Conservation (phyloP, 1,140 invertebrate species). For the Panulirus ornatus region DNA sequence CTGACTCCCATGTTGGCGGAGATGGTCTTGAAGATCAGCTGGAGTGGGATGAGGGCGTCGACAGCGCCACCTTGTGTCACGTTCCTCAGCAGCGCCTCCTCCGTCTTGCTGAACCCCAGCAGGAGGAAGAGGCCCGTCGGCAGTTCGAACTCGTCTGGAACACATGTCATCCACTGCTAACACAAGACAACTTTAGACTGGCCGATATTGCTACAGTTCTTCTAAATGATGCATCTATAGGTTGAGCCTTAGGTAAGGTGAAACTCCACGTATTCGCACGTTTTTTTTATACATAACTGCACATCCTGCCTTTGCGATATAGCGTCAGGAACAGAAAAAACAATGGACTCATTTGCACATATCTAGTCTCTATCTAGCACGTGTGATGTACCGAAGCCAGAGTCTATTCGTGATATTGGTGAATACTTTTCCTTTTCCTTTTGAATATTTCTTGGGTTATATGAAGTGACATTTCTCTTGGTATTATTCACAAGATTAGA, state of each 20-base stretch:
- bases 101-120: slow-evolving; percentile 59
- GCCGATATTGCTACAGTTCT: not conserved
- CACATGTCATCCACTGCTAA: not conserved
- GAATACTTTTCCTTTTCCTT: no score
- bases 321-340: not conserved
- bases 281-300: not conserved
- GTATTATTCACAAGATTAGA: no score
- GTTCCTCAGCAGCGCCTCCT: slow-evolving; percentile 49
- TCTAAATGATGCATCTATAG: not conserved
- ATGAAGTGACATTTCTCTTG: no score
- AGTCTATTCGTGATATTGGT: no score
- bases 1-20: slow-evolving; percentile 24
- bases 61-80: slow-evolving; percentile 33
- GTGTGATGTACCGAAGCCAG: no score
- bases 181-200: not conserved
- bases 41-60: slow-evolving; percentile 23
- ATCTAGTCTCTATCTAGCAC: no score
- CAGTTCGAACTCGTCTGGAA: slow-evolving; percentile 47
- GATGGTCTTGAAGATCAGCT: slow-evolving; percentile 38
- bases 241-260: not conserved
- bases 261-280: not conserved
- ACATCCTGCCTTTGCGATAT: not conserved
- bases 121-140: slow-evolving; percentile 57
- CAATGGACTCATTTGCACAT: no score
- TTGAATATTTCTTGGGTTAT: no score